A percentile compares a stretch with the other conserved stretches of the same genome.
Conservation (phyloP, 2,888 invertebrate genomes). For the Entomobrya multifasciata region DNA sequence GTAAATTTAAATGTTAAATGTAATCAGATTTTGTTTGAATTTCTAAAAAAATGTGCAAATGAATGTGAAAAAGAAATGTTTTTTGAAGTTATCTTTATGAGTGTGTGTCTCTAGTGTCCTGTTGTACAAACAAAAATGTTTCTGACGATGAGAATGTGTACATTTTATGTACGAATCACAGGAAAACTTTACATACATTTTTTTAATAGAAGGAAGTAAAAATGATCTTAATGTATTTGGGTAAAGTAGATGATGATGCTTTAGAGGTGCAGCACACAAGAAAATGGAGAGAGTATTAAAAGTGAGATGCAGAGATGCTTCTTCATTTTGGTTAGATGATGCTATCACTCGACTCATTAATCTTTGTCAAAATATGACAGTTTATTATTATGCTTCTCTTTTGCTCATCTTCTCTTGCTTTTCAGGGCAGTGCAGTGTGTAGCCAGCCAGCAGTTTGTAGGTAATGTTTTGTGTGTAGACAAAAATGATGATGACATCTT, state of each 20-base stretch:
- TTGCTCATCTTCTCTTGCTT: background rate
- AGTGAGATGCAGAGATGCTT: slow-evolving; percentile 31
- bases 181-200: background rate
- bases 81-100: no score
- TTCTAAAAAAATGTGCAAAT: background rate
- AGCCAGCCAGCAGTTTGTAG: background rate
- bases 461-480: background rate
- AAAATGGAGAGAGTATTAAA: slow-evolving; percentile 25
- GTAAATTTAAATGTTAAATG: no score
- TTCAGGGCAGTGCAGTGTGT: background rate
- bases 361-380: slow-evolving; percentile 72
- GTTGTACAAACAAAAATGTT: background rate
- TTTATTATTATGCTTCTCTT: slow-evolving; percentile 48
- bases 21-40: no score
- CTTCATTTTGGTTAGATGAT: slow-evolving; percentile 46
- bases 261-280: background rate
- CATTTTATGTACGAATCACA: background rate
- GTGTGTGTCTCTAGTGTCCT: background rate
- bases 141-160: no score
- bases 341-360: slow-evolving; percentile 63
- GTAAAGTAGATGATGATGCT: no score
- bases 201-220: no score
- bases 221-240: background rate
- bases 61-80: background rate
- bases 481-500: slow-evolving; percentile 41